Evolutionary conservation across 1,140 invertebrate species (phyloP), one percentile per base, ranked within the genome.

Genomic region (Cardiocondyla obscurior): DNA sequence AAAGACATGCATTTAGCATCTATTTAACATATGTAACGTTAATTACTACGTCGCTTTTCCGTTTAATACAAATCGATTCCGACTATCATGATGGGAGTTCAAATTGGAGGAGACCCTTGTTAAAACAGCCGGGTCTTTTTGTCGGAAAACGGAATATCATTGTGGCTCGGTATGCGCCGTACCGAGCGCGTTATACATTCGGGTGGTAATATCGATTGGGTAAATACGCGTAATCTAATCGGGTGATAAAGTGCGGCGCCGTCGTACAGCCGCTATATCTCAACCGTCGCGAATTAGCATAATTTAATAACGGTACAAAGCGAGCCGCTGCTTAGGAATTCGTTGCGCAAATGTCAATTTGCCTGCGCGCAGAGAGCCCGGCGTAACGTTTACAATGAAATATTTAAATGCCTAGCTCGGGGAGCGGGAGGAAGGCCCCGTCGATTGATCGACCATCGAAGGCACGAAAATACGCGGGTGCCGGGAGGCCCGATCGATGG

Each of bases 161-260:
- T 28, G 33, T 67, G 33, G n/a, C n/a, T 39, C 58, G 6, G n/a
- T n/a, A 16, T 28, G 30, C 25, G 33, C 67, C 39, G 14, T 28
- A 22, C 4, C 60, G 8, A 28, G 8, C 12, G 10, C 30, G 5
- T 42, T 39, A 53, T 36, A 76, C 3, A n/a, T 58, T 28, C 3
- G 33, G 25, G 6, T 28, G 14, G 14, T 51, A 33, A 77, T 67
- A 77, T 77, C 33, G 60, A 77, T 77, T 14, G 16, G 46, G 33
- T 53, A 49, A 77, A 77, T 53, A 77, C 22, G 12, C 46, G 22
- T 77, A 77, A 77, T 77, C 74, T 77, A 77, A 77, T 77, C 74
- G 60, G 44, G 12, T 8, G 58, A 77, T 67, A 46, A 65, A 77
- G 74, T 51, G 16, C 33, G 22, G 10, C 22, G 19, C n/a, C 30